Base-by-base conservation (phyloP, 2,113 vertebrate species). In the Sciurus niger region DNA sequence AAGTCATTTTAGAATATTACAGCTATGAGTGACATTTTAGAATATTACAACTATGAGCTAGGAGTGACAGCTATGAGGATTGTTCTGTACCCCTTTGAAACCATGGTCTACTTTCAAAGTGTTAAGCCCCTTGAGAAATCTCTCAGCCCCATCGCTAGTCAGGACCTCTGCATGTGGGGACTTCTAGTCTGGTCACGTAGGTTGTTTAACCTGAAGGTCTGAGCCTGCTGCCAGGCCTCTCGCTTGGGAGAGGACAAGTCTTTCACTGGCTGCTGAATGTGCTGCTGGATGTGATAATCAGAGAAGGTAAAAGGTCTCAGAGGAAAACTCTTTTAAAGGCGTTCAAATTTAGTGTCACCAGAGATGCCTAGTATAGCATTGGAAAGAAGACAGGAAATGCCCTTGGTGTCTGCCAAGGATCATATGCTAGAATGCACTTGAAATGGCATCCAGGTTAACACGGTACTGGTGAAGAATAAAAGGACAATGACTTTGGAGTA, bases 201-300 rank as follows among this genome's bases (percentile, higher is more conserved):
- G 5, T 80, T 93, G 34, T 95, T 97, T 97, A 97, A 98, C 95
- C 85, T 98, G n/a, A 11, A 96, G 77, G 73, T 96, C 78, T 85
- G 51, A 96, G 72, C 67, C 74, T 97, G 76, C 48, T 98, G 13
- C 92, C 32, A 67, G 70, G 40, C 40, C 34, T 93, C 58, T 94
- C 77, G 12, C 84, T 6, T 46, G n/a, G 65, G 93, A 96, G 90
- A 96, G 72, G 20, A 92, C 65, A 84, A 94, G 46, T 92, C 84
- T 84, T 88, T 94, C 89, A 94, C 92, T 96, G 97, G 63, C 51
- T 67, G 76, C 70, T 95, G 84, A 68, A 77, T 91, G 80, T 97
- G 89, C 80, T 90, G 51, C 87, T 67, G 78, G 60, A 79, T 92
- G 89, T 97, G 97, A 89, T 97, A 95, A 97, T 90, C 70, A 97